Evolutionary conservation across 2,888 invertebrate species (phyloP), one percentile per base, ranked within the genome.

Genomic region (Homarus gammarus): DNA sequence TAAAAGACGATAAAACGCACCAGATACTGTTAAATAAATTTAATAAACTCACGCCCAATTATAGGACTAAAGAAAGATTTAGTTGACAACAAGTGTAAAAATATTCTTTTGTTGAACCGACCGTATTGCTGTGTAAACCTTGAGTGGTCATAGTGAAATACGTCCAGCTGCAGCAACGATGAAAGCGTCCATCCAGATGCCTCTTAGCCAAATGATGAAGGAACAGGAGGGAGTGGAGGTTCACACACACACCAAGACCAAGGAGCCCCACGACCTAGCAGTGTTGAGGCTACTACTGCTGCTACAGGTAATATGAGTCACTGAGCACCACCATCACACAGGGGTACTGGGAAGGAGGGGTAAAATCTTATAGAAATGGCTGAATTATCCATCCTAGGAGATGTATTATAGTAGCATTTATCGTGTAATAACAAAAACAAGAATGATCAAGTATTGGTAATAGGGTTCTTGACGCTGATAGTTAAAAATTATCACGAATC

Each of bases 301-400:
- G 15, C 73, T 88, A 15, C 88, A 88, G 68, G 88, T 88, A 75
- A 83, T n/a, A n/a, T n/a, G n/a, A n/a, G n/a, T n/a, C n/a, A n/a
- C n/a, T n/a, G n/a, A n/a, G n/a, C n/a, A n/a, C n/a, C n/a, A n/a
- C n/a, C n/a, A n/a, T n/a, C n/a, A n/a, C n/a, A n/a, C n/a, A n/a
- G n/a, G n/a, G n/a, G n/a, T n/a, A n/a, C n/a, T n/a, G n/a, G n/a
- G n/a, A n/a, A n/a, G n/a, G n/a, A n/a, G n/a, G n/a, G n/a, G n/a
- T n/a, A n/a, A n/a, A n/a, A n/a, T n/a, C n/a, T n/a, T n/a, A n/a
- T n/a, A n/a, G n/a, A n/a, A n/a, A n/a, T n/a, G n/a, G n/a, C n/a
- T n/a, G n/a, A n/a, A n/a, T n/a, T n/a, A n/a, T n/a, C n/a, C n/a
- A n/a, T n/a, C n/a, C n/a, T n/a, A n/a, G n/a, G n/a, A n/a, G n/a